Conservation (phyloP, 2,888 invertebrate genomes). For the Proisotoma minuta region DNA sequence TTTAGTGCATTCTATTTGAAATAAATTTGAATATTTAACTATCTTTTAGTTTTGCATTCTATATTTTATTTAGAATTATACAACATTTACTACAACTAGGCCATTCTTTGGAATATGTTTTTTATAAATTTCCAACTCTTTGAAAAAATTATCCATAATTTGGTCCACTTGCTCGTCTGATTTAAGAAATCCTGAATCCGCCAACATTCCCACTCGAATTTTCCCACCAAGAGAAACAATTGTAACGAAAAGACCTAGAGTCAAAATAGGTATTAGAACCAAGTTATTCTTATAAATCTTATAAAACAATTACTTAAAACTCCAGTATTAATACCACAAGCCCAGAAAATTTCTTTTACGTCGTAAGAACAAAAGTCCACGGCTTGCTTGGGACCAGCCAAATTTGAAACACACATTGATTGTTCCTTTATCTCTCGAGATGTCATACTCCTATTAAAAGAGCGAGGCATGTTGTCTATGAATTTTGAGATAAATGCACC, state of each 20-base stretch:
- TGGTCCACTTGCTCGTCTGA: background rate
- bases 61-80: too few relatives aligned
- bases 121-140: background rate
- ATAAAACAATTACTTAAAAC: too few relatives aligned
- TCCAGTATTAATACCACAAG: too few relatives aligned
- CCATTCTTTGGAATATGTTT: too few relatives aligned
- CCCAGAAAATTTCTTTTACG: background rate
- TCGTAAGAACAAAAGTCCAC: background rate
- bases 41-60: too few relatives aligned
- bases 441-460: background rate
- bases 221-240: background rate
- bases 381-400: background rate
- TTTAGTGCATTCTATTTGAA: too few relatives aligned
- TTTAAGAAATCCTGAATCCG: background rate
- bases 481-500: background rate
- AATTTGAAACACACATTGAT: background rate
- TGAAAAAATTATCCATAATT: background rate
- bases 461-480: background rate
- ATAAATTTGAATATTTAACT: too few relatives aligned
- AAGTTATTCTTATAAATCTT: too few relatives aligned
- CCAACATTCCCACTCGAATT: background rate
- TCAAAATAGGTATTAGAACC: background rate
- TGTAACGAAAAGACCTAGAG: background rate
- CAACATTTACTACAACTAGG: too few relatives aligned
- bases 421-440: background rate